A percentile compares a stretch with the other conserved stretches of the same genome.
Evolutionary conservation across 1,140 invertebrate genomes (phyloP).

Genomic region (Platyscapa corneri): DNA sequence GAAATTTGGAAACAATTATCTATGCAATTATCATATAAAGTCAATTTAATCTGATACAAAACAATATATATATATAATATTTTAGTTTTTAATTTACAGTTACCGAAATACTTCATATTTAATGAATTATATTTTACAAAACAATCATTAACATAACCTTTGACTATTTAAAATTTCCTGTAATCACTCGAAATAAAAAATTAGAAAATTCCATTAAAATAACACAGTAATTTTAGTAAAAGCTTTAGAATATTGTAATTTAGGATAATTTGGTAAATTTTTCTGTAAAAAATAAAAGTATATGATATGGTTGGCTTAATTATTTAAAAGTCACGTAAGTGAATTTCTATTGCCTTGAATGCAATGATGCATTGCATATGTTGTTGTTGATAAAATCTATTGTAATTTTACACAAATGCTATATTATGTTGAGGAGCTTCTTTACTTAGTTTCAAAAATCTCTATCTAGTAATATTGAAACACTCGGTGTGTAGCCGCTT

Average conservation of each 20-base stretch:
- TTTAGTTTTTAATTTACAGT: no score
- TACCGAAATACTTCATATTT: no score
- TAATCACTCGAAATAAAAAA: no score
- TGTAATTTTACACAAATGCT: conserved; percentile 13
- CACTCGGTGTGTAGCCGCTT: conserved; percentile 11
- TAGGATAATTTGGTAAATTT: background rate
- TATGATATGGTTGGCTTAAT: background rate
- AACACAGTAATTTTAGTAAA: no score
- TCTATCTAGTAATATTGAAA: conserved; percentile 30
- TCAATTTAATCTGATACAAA: no score
- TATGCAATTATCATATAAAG: no score
- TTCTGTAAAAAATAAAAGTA: background rate
- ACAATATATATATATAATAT: no score
- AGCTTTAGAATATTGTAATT: background rate
- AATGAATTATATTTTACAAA: no score
- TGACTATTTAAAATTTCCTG: no score
- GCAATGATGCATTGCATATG: conserved; percentile 17
- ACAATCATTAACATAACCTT: no score
- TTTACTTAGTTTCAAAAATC: background rate
- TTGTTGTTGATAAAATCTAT: conserved; percentile 25
- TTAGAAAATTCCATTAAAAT: no score
- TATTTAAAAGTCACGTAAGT: conserved; percentile 25
- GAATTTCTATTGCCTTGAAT: conserved; percentile 34
- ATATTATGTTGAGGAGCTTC: background rate
- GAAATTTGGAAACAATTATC: no score